phyloP scores from a whole-genome alignment of 2,888 invertebrate species.

The Gymnoscelis rufifasciata region DNA sequence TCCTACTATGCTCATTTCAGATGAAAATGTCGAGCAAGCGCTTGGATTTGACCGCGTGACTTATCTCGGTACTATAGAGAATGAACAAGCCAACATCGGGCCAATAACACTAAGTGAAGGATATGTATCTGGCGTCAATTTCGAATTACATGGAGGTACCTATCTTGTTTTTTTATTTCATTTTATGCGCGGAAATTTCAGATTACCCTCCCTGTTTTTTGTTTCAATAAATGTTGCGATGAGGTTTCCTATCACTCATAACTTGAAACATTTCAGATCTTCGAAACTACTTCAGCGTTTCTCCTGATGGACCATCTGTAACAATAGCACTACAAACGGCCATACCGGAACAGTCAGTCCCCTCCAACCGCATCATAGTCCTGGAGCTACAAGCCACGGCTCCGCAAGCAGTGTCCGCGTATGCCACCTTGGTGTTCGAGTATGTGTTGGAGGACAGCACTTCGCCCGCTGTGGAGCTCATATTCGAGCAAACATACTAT shows the following conservation, averaged over 20 bases:
- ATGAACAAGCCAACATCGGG: constrained; percentile 21
- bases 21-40: constrained; percentile 14
- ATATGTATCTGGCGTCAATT: constrained; percentile 31
- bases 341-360: constrained; percentile 15
- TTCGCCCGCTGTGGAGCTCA: background rate
- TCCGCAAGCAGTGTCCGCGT: constrained; percentile 3
- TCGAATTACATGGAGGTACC: constrained; percentile 35
- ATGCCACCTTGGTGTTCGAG: constrained; percentile 15
- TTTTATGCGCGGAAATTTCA: too few relatives aligned
- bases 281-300: constrained; percentile 17
- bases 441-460: constrained; percentile 1
- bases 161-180: background rate
- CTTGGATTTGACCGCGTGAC: constrained; percentile 34
- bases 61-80: constrained; percentile 34
- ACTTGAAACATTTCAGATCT: constrained; percentile 19
- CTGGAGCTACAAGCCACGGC: constrained; percentile 11
- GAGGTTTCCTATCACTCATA: too few relatives aligned
- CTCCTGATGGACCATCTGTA: constrained; percentile 16
- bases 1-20: constrained; percentile 9
- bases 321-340: constrained; percentile 12
- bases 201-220: too few relatives aligned
- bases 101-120: constrained; percentile 36
- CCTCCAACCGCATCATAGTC: constrained; percentile 5
- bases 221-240: too few relatives aligned
- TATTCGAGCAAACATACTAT: background rate